phyloP scores from a whole-genome alignment of 2,113 vertebrate species.

The Rattus norvegicus region DNA sequence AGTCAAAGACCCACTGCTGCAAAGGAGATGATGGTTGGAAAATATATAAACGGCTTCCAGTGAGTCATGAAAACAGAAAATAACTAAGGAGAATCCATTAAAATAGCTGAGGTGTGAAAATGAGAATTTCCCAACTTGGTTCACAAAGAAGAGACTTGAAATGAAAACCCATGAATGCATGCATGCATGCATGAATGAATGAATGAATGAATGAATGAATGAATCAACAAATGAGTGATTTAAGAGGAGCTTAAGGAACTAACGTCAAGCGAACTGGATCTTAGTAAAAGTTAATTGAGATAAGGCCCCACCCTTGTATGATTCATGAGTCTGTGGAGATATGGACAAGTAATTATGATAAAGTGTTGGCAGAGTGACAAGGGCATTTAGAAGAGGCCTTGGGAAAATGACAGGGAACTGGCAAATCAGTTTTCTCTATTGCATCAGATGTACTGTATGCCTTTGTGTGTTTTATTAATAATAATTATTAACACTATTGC shows the following conservation, averaged over 20 bases:
- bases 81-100: constrained; percentile 80
- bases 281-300: constrained; percentile 82
- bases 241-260: constrained; percentile 79
- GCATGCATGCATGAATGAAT: constrained; percentile 79
- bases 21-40: constrained; percentile 71
- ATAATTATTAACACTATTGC: background rate
- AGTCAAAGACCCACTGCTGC: constrained; percentile 63
- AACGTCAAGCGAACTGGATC: constrained; percentile 74
- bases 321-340: background rate
- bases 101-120: constrained; percentile 81
- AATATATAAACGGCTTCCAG: constrained; percentile 77
- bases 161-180: constrained; percentile 81
- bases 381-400: background rate
- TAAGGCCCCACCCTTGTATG: constrained; percentile 48
- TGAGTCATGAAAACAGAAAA: constrained; percentile 82
- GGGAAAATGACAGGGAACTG: background rate
- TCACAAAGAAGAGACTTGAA: constrained; percentile 81
- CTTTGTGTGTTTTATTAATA: background rate
- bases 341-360: background rate
- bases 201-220: constrained; percentile 80
- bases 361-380: background rate
- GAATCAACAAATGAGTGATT: constrained; percentile 75
- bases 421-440: background rate
- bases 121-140: constrained; percentile 80
- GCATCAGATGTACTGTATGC: background rate